Evolutionary conservation across 2,888 invertebrate species (phyloP).

Genomic region (Synanthedon tipuliformis): DNA sequence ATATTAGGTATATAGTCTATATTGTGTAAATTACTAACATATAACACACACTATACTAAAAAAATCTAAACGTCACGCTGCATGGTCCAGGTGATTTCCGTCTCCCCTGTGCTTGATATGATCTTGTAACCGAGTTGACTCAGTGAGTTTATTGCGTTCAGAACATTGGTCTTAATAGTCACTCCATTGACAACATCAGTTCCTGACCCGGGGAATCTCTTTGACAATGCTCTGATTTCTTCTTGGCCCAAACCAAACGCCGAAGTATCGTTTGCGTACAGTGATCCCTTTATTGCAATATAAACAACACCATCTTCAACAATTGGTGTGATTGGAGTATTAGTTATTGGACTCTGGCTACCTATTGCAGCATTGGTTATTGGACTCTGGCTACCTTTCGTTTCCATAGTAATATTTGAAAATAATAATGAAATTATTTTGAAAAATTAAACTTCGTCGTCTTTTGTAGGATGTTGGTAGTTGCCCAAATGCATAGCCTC

Average conservation of each 20-base stretch:
- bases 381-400: constrained; percentile 41
- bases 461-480: constrained; percentile 50
- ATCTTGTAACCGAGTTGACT: constrained; percentile 83
- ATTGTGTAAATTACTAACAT: not conserved
- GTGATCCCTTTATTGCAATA: constrained; percentile 82
- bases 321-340: constrained; percentile 30
- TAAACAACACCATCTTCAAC: constrained; percentile 74
- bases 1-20: not conserved
- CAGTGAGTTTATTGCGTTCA: constrained; percentile 79
- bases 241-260: constrained; percentile 81
- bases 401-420: constrained; percentile 38
- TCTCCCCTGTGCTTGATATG: constrained; percentile 81
- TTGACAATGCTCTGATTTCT: constrained; percentile 77
- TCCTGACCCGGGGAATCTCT: constrained; percentile 75
- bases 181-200: constrained; percentile 78
- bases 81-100: constrained; percentile 86
- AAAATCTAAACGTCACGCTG: constrained; percentile 77
- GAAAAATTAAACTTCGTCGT: constrained; percentile 52
- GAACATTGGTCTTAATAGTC: constrained; percentile 76
- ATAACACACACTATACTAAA: constrained; percentile 1
- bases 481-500: constrained; percentile 65
- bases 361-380: constrained; percentile 31
- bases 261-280: constrained; percentile 79
- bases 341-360: constrained; percentile 33
- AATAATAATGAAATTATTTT: constrained; percentile 5